These are phyloP conservation scores for Phymastichus coffea DNA, from an alignment of 1,140 invertebrate species.

Conservation along the genomic window DNA sequence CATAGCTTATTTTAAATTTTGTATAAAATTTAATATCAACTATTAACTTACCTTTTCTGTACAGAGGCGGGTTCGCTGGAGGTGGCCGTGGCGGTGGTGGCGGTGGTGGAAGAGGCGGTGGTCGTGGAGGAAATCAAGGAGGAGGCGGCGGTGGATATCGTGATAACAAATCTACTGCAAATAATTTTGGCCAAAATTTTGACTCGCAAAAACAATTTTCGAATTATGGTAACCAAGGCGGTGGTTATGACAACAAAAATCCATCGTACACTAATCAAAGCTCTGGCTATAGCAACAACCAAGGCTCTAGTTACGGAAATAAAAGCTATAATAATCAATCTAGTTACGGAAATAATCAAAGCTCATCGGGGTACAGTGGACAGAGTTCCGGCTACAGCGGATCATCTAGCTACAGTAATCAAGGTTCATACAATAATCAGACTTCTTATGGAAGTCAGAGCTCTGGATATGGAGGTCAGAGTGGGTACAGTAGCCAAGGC, in stretches of 20 bases:
- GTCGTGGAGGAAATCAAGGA: constrained; percentile 35
- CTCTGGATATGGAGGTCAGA: too few relatives aligned
- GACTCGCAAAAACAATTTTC: constrained; percentile 21
- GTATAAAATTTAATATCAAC: background rate
- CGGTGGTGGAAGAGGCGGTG: constrained; percentile 38
- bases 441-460: constrained; percentile 1
- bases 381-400: constrained; percentile 14
- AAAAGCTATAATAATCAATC: too few relatives aligned
- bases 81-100: constrained; percentile 37
- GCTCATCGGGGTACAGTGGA: constrained; percentile 22
- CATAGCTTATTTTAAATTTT: constrained; percentile 12
- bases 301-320: constrained; percentile 27
- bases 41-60: constrained; percentile 18
- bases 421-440: constrained; percentile 26
- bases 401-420: constrained; percentile 20
- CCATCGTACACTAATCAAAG: constrained; percentile 20
- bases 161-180: constrained; percentile 37
- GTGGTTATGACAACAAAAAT: constrained; percentile 10
- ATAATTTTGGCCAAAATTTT: constrained; percentile 40
- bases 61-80: constrained; percentile 40
- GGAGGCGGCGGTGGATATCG: constrained; percentile 37
- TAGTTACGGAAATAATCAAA: constrained; percentile 12
- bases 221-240: constrained; percentile 25
- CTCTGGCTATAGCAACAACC: constrained; percentile 11
- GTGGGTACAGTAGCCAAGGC: constrained; percentile 10